These are phyloP conservation scores for Caligus rogercresseyi DNA, from an alignment of 1,140 invertebrate genomes.

Conservation along the genomic window DNA sequence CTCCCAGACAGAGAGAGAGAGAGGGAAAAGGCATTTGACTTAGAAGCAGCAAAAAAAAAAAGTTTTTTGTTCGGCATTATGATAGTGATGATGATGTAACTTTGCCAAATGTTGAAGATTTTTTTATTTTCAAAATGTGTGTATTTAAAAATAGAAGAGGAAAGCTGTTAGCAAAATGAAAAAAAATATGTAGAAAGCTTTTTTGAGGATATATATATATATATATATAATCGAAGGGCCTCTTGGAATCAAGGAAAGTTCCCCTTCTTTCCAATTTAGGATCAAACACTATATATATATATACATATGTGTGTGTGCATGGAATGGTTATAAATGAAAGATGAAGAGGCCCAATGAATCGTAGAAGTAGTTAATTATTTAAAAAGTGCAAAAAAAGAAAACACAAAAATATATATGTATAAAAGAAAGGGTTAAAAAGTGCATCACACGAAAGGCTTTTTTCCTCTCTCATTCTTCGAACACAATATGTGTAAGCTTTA, in stretches of 20 bases:
- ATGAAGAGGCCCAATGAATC: background rate
- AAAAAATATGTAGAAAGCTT: no score
- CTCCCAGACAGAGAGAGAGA: no score
- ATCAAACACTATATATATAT: background rate
- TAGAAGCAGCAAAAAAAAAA: no score
- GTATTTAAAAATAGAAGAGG: background rate
- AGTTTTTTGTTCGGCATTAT: no score
- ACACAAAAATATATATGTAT: no score
- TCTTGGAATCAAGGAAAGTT: background rate
- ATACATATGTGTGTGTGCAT: background rate
- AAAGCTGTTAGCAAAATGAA: background rate
- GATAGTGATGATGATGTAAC: background rate
- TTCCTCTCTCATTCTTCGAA: no score
- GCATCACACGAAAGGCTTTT: no score
- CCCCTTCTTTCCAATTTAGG: background rate
- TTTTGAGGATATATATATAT: no score
- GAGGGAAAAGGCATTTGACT: no score
- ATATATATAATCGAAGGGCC: background rate
- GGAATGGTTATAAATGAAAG: no score
- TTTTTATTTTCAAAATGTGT: background rate
- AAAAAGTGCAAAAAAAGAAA: background rate
- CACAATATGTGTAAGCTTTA: no score
- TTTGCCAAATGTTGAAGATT: background rate
- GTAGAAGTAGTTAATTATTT: constrained; percentile 1
- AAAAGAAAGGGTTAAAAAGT: no score